Conservation (phyloP, 2,113 vertebrate genomes). For the Gobio gobio region DNA sequence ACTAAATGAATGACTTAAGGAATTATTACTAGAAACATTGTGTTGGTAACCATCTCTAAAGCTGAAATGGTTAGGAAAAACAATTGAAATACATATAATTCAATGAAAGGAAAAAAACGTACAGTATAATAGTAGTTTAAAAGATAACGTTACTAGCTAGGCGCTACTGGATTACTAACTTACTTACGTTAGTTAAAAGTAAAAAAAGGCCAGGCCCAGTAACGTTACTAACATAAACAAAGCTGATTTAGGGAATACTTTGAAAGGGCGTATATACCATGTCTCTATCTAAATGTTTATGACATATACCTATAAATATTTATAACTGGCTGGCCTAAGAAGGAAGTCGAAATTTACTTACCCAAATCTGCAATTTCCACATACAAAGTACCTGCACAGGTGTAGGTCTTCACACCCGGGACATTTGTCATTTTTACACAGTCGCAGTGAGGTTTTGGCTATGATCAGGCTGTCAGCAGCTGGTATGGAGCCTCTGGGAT, state of each 20-base stretch:
- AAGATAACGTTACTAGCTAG: background rate
- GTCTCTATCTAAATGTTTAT: background rate
- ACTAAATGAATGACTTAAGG: background rate
- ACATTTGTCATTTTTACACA: slow-evolving; percentile 69
- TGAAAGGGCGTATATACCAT: background rate
- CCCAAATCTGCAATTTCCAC: slow-evolving; percentile 71
- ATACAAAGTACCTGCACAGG: slow-evolving; percentile 71
- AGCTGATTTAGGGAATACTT: background rate
- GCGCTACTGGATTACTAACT: background rate
- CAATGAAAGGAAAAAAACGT: too few relatives aligned
- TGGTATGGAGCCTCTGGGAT: background rate
- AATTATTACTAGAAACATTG: background rate
- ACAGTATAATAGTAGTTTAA: too few relatives aligned
- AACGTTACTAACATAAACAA: background rate
- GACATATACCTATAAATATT: background rate
- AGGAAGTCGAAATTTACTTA: slow-evolving; percentile 52
- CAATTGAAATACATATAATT: background rate
- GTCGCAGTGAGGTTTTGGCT: slow-evolving; percentile 68
- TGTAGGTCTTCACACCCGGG: slow-evolving; percentile 64
- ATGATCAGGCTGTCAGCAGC: slow-evolving; percentile 65
- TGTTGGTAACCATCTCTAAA: background rate
- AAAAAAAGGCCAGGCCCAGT: background rate
- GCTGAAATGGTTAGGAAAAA: background rate
- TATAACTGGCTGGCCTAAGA: background rate
- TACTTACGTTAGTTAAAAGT: background rate